phyloP scores from a whole-genome alignment of 2,888 invertebrate genomes.

The Volucella inflata region DNA sequence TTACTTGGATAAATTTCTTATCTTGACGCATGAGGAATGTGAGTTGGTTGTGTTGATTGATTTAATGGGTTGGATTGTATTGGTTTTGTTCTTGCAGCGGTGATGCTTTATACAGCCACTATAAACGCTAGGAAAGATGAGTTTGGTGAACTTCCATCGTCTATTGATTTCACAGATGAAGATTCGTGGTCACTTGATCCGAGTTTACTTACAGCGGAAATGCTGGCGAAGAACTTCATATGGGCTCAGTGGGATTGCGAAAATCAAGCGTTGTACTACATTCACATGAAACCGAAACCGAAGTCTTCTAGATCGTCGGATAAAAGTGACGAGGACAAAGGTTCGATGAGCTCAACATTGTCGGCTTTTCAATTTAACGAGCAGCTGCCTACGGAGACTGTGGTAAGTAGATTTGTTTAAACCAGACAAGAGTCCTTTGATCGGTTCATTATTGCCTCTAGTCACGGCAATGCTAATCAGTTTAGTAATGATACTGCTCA shows the following conservation, averaged over 20 bases:
- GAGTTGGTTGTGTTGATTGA: slow-evolving; percentile 74
- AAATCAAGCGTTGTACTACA: slow-evolving; percentile 91
- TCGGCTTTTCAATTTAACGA: slow-evolving; percentile 94
- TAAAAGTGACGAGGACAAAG: slow-evolving; percentile 87
- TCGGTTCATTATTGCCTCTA: no score
- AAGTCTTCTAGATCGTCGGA: slow-evolving; percentile 87
- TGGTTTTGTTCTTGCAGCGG: slow-evolving; percentile 76
- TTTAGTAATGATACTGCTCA: no score
- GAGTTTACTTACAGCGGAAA: slow-evolving; percentile 85
- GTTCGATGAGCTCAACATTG: slow-evolving; percentile 88
- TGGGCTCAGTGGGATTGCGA: slow-evolving; percentile 95
- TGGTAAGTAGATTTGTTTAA: slow-evolving; percentile 85
- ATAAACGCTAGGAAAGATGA: slow-evolving; percentile 81
- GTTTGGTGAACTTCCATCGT: slow-evolving; percentile 49
- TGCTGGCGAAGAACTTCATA: slow-evolving; percentile 88
- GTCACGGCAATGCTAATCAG: no score
- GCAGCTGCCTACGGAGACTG: slow-evolving; percentile 93
- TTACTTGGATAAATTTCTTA: slow-evolving; percentile 87
- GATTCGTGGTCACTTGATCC: slow-evolving; percentile 85
- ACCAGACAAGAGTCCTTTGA: no score
- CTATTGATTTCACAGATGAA: slow-evolving; percentile 77
- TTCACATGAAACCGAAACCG: slow-evolving; percentile 90
- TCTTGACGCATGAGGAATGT: slow-evolving; percentile 92
- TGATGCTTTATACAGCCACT: slow-evolving; percentile 81
- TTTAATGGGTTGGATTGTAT: background rate